A percentile compares a stretch with the other conserved stretches of the same genome.
Evolutionary conservation across 2,113 vertebrate genomes (phyloP).

Genomic region (Vimba vimba): DNA sequence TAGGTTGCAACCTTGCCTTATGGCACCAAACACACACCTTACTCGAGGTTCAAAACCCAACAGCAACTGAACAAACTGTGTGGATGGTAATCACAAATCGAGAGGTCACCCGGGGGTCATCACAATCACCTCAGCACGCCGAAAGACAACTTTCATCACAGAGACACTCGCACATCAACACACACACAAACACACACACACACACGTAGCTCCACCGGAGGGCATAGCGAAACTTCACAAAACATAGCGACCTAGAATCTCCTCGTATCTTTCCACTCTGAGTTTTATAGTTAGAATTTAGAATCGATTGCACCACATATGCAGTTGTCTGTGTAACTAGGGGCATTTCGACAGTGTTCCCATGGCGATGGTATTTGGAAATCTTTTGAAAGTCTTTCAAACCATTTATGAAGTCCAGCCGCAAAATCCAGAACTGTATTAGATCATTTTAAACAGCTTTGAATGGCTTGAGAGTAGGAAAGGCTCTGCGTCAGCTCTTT

Average conservation of each 20-base stretch:
- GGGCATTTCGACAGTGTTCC: conserved; percentile 66
- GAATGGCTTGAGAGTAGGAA: background rate
- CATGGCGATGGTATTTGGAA: conserved; percentile 69
- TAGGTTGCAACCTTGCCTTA: conserved; percentile 74
- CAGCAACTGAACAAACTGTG: conserved; percentile 63
- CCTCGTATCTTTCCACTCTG: conserved; percentile 58
- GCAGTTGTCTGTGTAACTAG: conserved; percentile 67
- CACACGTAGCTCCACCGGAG: conserved; percentile 50
- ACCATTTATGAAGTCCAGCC: conserved; percentile 50
- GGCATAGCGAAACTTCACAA: conserved; percentile 35
- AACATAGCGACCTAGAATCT: conserved; percentile 54
- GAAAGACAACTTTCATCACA: conserved; percentile 61
- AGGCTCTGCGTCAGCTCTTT: conserved; percentile 20
- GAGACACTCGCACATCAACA: conserved; percentile 59
- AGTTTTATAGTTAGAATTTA: conserved; percentile 58
- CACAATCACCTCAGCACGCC: conserved; percentile 63
- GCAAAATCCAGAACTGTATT: conserved; percentile 37
- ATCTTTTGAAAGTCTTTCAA: conserved; percentile 56
- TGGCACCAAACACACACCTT: conserved; percentile 71
- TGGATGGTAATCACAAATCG: conserved; percentile 66
- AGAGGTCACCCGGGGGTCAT: conserved; percentile 64
- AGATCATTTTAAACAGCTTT: background rate
- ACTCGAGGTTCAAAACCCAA: conserved; percentile 68
- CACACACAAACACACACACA: conserved; percentile 52
- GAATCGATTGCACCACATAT: conserved; percentile 62